Evolutionary conservation across 2,797 vertebrate species (phyloP).

Genomic region (Xyrichtys novacula): DNA sequence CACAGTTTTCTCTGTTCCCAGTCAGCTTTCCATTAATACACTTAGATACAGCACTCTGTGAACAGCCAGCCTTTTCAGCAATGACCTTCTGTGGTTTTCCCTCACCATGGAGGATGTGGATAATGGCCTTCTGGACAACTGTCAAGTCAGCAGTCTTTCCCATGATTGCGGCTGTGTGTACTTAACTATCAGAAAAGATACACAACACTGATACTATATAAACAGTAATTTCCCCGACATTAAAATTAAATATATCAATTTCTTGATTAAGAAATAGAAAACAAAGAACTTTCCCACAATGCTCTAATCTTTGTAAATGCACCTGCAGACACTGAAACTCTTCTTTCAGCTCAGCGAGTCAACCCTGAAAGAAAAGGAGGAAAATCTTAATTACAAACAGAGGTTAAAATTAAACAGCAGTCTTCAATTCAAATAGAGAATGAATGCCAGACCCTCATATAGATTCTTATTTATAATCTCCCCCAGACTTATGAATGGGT

Average conservation of each 20-base stretch:
- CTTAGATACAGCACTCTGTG: too few relatives aligned
- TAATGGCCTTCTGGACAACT: too few relatives aligned
- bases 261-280: background rate
- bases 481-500: constrained; percentile 76
- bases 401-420: background rate
- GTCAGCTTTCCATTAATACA: too few relatives aligned
- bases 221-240: too few relatives aligned
- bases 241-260: background rate
- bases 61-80: too few relatives aligned
- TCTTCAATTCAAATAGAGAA: rapidly evolving
- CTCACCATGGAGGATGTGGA: too few relatives aligned
- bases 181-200: background rate
- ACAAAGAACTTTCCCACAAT: background rate
- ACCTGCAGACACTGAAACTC: background rate
- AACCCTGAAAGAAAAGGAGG: constrained; percentile 45
- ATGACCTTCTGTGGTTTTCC: too few relatives aligned
- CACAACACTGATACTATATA: background rate
- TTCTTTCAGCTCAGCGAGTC: background rate
- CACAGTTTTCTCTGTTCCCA: too few relatives aligned
- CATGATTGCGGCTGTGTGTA: too few relatives aligned
- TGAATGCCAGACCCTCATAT: constrained; percentile 76
- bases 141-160: too few relatives aligned
- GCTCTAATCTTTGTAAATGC: background rate
- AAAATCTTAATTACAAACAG: background rate
- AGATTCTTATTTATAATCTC: constrained; percentile 64